phyloP scores from a whole-genome alignment of 2,113 vertebrate species.

The Mus spicilegus region DNA sequence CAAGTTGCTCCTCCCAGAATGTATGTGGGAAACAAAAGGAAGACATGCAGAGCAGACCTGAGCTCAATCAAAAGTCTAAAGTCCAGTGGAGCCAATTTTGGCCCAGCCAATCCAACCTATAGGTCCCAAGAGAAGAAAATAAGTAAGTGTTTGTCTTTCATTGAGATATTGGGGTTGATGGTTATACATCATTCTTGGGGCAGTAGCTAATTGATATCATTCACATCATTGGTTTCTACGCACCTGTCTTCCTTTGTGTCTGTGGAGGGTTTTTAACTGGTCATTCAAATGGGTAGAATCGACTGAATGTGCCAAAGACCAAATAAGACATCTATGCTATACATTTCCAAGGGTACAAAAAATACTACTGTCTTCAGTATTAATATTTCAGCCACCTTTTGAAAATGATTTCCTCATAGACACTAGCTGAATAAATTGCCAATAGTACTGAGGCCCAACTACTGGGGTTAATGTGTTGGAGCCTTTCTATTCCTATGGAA shows the following conservation, averaged over 20 bases:
- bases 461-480: slow-evolving; percentile 12
- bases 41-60: background rate
- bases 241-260: slow-evolving; percentile 12
- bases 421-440: background rate
- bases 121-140: background rate
- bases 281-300: slow-evolving; percentile 16
- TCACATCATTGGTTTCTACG: background rate
- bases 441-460: background rate
- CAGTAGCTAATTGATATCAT: background rate
- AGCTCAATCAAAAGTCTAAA: slow-evolving; percentile 34
- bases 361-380: slow-evolving; percentile 2
- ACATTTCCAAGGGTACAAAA: slow-evolving; percentile 31
- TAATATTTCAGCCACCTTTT: slow-evolving; percentile 33
- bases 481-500: background rate
- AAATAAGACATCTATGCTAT: slow-evolving; percentile 20
- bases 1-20: background rate
- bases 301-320: background rate
- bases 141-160: background rate
- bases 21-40: background rate
- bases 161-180: background rate
- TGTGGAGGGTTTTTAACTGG: slow-evolving; percentile 34
- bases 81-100: slow-evolving; percentile 14
- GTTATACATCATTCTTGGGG: background rate
- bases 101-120: background rate
- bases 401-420: background rate